Evolutionary conservation across 2,797 vertebrate species (phyloP).

Genomic region (Euthynnus affinis): DNA sequence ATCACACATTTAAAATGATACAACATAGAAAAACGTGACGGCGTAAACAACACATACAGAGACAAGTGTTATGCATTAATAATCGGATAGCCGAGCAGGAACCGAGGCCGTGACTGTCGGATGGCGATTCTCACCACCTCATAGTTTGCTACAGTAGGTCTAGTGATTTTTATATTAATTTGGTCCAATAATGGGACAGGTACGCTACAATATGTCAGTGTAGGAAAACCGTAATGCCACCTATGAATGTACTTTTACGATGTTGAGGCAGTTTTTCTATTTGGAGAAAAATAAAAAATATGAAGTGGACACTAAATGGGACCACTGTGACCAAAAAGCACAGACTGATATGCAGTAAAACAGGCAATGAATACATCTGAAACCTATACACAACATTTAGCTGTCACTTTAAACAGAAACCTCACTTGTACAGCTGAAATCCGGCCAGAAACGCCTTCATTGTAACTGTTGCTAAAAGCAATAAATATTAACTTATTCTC

Average conservation of each 20-base stretch:
- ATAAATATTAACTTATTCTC: slow-evolving; percentile 77
- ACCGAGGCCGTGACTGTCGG: not conserved
- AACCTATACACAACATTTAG: not conserved
- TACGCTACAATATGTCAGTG: slow-evolving; percentile 46
- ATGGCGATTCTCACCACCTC: slow-evolving; percentile 7
- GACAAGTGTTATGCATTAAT: slow-evolving; percentile 29
- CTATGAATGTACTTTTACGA: slow-evolving; percentile 58
- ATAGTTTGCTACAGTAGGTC: slow-evolving; percentile 19
- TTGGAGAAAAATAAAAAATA: slow-evolving; percentile 2
- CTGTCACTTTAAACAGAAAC: slow-evolving; percentile 35
- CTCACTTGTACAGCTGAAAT: slow-evolving; percentile 19
- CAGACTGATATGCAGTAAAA: slow-evolving; percentile 34
- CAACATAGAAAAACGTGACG: slow-evolving; percentile 30
- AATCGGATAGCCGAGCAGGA: slow-evolving; percentile 24
- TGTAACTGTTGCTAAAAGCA: slow-evolving; percentile 55
- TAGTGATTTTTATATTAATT: slow-evolving; percentile 37
- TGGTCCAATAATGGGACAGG: slow-evolving; percentile 60
- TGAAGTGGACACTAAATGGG: slow-evolving; percentile 6
- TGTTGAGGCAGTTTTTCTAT: slow-evolving; percentile 75
- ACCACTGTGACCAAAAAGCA: slow-evolving; percentile 24
- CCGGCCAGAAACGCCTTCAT: slow-evolving; percentile 18
- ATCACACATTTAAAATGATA: slow-evolving; percentile 59
- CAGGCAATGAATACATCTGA: not conserved
- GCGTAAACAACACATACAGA: slow-evolving; percentile 38
- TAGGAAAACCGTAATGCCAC: slow-evolving; percentile 44